Conservation (phyloP, 2,113 vertebrate species). For the Seriola dumerili region DNA sequence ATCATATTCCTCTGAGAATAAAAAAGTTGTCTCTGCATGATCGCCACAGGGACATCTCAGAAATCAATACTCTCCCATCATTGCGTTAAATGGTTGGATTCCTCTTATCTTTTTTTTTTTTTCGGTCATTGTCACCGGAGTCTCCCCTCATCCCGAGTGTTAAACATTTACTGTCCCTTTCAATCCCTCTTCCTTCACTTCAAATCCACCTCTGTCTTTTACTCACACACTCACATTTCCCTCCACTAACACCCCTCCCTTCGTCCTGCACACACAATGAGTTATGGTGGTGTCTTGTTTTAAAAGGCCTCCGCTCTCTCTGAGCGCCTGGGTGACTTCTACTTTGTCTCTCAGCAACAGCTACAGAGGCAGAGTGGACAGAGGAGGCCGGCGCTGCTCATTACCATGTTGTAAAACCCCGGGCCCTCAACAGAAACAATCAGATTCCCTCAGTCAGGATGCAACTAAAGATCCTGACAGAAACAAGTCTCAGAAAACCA, state of each 20-base stretch:
- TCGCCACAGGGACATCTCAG: not conserved
- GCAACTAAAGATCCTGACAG: constrained; percentile 2
- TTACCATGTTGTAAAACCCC: constrained; percentile 80
- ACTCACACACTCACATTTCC: not conserved
- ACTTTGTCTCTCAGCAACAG: constrained; percentile 83
- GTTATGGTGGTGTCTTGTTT: constrained; percentile 61
- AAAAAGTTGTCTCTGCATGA: not conserved
- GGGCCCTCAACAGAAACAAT: constrained; percentile 46
- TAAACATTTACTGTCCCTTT: not conserved
- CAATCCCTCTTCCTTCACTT: not conserved
- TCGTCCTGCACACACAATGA: constrained; percentile 41
- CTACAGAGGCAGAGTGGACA: constrained; percentile 57
- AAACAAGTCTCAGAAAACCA: constrained; percentile 7
- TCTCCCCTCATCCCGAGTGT: not conserved
- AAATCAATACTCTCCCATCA: not conserved
- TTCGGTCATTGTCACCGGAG: too few species aligned
- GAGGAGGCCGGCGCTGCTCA: constrained; percentile 65
- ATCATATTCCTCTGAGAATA: not conserved
- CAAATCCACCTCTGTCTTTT: not conserved
- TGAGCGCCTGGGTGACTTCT: constrained; percentile 73
- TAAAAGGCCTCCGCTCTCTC: constrained; percentile 49
- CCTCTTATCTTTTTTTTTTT: not conserved
- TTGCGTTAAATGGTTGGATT: too few species aligned
- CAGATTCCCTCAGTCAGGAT: constrained; percentile 41
- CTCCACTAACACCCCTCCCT: constrained; percentile 1